Percentiles rank a stretch among this genome's conserved stretches.
Conservation (phyloP, 2,888 invertebrate genomes). For the Cheilosia soror region DNA sequence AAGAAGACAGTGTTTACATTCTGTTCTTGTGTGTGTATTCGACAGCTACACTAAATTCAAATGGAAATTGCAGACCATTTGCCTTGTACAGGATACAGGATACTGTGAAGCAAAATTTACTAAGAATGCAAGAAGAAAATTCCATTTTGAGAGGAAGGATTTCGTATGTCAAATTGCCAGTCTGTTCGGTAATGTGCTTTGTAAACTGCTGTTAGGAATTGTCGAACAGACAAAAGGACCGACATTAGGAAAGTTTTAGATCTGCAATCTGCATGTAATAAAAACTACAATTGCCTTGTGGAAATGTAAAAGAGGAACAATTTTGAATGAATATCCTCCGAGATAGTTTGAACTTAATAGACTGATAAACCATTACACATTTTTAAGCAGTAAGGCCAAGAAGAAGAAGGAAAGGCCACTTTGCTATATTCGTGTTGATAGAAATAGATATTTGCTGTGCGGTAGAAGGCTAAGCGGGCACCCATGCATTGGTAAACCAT, state of each 20-base stretch:
- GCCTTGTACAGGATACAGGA: conserved; percentile 9
- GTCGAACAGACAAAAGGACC: conserved; percentile 1
- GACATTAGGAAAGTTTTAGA: conserved; percentile 4
- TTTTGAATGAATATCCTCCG: neutral
- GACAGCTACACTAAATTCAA: neutral
- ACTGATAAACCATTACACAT: neutral
- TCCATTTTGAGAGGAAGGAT: conserved; percentile 4
- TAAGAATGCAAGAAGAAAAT: neutral
- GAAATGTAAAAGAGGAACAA: neutral
- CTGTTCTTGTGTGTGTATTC: neutral
- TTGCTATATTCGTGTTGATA: too few species aligned
- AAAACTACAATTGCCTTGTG: neutral
- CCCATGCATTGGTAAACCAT: too few species aligned
- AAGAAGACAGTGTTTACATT: neutral
- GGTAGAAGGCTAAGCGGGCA: too few species aligned
- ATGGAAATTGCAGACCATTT: neutral
- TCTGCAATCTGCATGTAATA: neutral
- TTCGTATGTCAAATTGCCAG: conserved; percentile 2
- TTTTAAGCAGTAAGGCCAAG: too few species aligned
- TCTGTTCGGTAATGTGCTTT: neutral
- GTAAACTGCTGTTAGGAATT: neutral
- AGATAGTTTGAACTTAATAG: neutral
- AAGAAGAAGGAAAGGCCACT: too few species aligned
- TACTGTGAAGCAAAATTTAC: neutral
- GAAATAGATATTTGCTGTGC: too few species aligned